phyloP scores from a whole-genome alignment of 2,113 vertebrate genomes.

The Columba janthina region DNA sequence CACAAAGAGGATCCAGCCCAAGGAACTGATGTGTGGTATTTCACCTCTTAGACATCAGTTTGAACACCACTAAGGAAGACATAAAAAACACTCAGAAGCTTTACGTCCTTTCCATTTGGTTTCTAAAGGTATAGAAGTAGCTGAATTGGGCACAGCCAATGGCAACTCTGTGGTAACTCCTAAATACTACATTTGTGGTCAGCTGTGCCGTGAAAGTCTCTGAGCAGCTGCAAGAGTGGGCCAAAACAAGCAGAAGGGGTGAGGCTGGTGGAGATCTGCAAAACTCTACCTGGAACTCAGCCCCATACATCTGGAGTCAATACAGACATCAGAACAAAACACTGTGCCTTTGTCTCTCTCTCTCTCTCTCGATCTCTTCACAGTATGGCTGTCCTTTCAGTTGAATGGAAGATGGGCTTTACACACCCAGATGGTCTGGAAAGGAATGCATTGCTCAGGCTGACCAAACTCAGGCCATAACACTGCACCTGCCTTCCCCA shows the following conservation, averaged over 20 bases:
- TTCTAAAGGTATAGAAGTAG: not conserved
- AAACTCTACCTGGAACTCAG: not conserved
- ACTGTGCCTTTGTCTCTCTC: rapidly evolving
- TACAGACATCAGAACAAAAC: not conserved
- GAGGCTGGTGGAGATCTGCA: not conserved
- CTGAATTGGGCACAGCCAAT: not conserved
- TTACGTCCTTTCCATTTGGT: not conserved
- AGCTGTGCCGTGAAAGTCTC: rapidly evolving
- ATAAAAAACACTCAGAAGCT: not conserved
- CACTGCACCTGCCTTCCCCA: not conserved
- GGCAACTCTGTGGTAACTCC: not conserved
- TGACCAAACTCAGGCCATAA: not conserved
- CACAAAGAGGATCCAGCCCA: not conserved
- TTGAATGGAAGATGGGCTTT: not conserved
- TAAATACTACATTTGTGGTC: rapidly evolving
- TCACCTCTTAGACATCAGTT: not conserved
- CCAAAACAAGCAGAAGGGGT: not conserved
- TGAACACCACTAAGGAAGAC: not conserved
- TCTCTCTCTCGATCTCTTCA: not conserved
- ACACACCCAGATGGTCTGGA: not conserved
- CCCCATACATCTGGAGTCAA: not conserved
- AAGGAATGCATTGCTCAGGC: not conserved
- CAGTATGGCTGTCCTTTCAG: not conserved
- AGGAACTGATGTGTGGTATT: not conserved
- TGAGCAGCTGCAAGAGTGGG: not conserved